phyloP scores from a whole-genome alignment of 2,113 vertebrate genomes.

The Pseudorasbora parva region DNA sequence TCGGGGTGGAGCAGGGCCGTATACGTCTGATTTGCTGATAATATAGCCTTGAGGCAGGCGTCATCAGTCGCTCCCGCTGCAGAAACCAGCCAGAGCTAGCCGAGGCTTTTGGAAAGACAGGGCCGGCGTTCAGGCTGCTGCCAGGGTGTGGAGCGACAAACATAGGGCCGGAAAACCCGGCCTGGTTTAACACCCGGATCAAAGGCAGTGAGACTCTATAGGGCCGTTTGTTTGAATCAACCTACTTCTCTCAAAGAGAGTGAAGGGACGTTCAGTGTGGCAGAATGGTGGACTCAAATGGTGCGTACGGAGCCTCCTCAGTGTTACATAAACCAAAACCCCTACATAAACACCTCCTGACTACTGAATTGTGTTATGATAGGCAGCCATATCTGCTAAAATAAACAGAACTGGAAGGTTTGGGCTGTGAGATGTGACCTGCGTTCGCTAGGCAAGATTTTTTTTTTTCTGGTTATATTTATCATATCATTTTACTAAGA shows the following conservation, averaged over 20 bases:
- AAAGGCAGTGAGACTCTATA: conserved; percentile 46
- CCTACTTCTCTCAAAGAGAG: conserved; percentile 45
- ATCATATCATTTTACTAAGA: conserved; percentile 3
- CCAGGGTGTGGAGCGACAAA: conserved; percentile 28
- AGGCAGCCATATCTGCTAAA: conserved; percentile 44
- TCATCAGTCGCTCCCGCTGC: not conserved
- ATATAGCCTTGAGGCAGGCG: conserved; percentile 45
- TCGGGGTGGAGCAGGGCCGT: not conserved
- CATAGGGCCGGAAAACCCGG: conserved; percentile 35
- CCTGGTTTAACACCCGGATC: conserved; percentile 42
- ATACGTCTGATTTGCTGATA: conserved; percentile 43
- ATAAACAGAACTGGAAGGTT: conserved; percentile 42
- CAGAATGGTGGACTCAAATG: conserved; percentile 36
- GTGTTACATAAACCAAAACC: conserved; percentile 52
- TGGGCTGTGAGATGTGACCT: conserved; percentile 8
- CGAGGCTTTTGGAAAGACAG: conserved; percentile 32
- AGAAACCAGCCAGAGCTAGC: conserved; percentile 7
- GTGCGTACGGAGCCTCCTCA: conserved; percentile 39
- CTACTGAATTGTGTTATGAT: conserved; percentile 50
- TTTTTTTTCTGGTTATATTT: not conserved
- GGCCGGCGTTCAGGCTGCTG: conserved; percentile 27
- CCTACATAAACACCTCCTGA: conserved; percentile 49
- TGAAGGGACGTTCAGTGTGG: conserved; percentile 34
- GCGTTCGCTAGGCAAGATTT: not conserved
- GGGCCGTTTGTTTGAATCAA: conserved; percentile 50